A percentile compares a stretch with the other conserved stretches of the same genome.
Conservation (phyloP, 2,113 vertebrate genomes). For the Cheilinus undulatus region DNA sequence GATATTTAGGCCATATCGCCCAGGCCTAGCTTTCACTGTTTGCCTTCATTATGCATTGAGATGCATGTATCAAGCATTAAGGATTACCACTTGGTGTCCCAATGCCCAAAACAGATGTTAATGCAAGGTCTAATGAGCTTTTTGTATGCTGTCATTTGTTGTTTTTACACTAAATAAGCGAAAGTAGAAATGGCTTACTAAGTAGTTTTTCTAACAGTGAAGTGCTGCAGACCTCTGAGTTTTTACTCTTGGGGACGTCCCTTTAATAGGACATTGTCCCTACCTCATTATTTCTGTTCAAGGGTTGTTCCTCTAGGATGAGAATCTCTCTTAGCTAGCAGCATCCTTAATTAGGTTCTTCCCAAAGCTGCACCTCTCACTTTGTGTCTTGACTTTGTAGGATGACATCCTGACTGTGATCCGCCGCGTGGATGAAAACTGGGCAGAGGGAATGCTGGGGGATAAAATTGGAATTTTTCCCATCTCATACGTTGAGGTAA, state of each 20-base stretch:
- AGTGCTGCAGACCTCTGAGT: background rate
- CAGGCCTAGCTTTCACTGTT: no score
- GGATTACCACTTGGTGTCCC: no score
- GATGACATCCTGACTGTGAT: conserved; percentile 98
- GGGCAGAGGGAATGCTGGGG: conserved; percentile 99
- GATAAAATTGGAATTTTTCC: conserved; percentile 99
- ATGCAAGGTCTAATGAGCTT: no score
- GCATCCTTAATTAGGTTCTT: conserved; percentile 40
- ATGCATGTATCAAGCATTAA: no score
- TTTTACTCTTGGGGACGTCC: conserved; percentile 24
- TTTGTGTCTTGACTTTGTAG: conserved; percentile 73
- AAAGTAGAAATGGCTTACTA: conserved; percentile 53
- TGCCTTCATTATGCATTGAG: no score
- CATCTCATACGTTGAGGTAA: conserved; percentile 98
- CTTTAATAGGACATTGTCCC: conserved; percentile 32
- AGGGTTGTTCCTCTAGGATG: conserved; percentile 44
- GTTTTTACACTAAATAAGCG: conserved; percentile 50
- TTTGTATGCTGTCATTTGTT: conserved; percentile 42
- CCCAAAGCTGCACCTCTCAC: background rate
- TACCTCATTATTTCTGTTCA: conserved; percentile 44
- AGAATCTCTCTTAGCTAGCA: conserved; percentile 31
- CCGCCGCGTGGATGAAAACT: conserved; percentile 98
- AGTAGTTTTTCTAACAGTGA: conserved; percentile 36
- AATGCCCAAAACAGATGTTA: no score
- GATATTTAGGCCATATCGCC: no score